Conservation (phyloP, 2,797 vertebrate genomes). For the Peromyscus nudipes region DNA sequence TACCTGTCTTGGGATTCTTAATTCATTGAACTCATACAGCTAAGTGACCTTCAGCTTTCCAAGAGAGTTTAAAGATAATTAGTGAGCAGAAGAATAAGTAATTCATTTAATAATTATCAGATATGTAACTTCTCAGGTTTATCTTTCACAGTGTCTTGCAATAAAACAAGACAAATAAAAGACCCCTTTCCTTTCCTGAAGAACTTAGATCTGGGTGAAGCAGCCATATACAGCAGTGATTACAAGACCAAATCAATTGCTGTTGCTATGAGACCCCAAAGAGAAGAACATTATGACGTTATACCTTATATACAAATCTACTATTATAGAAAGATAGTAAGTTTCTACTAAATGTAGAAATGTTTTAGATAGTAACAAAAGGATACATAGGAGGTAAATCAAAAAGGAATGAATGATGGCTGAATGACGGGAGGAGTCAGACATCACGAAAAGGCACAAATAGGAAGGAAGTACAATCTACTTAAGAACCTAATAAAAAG, state of each 20-base stretch:
- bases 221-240: not conserved
- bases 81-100: not conserved
- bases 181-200: not conserved
- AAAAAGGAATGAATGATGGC: not conserved
- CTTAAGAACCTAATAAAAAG: not conserved
- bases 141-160: not conserved
- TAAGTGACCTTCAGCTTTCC: not conserved
- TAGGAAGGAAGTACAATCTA: not conserved
- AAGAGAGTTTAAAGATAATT: conserved; percentile 6
- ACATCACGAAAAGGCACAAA: not conserved
- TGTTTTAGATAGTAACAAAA: not conserved
- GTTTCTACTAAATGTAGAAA: not conserved
- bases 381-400: not conserved
- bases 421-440: not conserved
- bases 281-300: not conserved
- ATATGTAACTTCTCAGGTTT: not conserved
- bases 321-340: not conserved
- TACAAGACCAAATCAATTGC: not conserved
- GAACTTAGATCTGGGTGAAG: not conserved
- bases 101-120: not conserved
- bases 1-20: not conserved
- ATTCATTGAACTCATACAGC: not conserved
- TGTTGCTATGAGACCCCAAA: not conserved
- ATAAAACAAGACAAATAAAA: not conserved
- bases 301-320: not conserved